Percentiles rank a stretch among this genome's conserved stretches.
phyloP scores from a whole-genome alignment of 2,888 invertebrate genomes.

The Mythimna albipuncta region DNA sequence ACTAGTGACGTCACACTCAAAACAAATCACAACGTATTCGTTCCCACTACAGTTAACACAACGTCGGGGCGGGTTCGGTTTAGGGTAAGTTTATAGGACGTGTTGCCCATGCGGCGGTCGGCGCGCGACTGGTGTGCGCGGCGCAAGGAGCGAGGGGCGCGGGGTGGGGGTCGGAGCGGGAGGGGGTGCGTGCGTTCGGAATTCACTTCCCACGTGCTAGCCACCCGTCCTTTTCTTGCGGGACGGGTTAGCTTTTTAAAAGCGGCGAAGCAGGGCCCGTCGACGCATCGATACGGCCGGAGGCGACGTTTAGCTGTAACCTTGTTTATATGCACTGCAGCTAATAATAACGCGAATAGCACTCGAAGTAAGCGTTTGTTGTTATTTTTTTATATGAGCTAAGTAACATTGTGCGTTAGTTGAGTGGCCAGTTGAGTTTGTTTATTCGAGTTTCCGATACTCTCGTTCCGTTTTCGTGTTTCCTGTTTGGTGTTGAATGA shows the following conservation, averaged over 20 bases:
- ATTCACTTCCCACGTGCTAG: conserved; percentile 90
- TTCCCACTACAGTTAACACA: conserved; percentile 85
- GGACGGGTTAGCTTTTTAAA: conserved; percentile 90
- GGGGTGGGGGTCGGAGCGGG: conserved; percentile 70
- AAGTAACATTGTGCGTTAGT: conserved; percentile 73
- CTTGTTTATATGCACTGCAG: conserved; percentile 88
- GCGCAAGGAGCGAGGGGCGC: conserved; percentile 76
- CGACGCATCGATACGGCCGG: conserved; percentile 88
- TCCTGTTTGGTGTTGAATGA: conserved; percentile 70
- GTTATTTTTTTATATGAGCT: conserved; percentile 79
- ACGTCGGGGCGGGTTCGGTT: conserved; percentile 64
- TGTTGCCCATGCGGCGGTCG: conserved; percentile 86
- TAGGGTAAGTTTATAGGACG: conserved; percentile 61
- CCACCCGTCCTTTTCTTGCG: conserved; percentile 86
- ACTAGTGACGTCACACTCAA: conserved; percentile 85
- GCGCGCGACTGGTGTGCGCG: conserved; percentile 89
- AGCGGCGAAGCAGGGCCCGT: conserved; percentile 80
- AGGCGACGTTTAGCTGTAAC: conserved; percentile 86
- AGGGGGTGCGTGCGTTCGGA: conserved; percentile 90
- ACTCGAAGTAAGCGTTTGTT: conserved; percentile 81
- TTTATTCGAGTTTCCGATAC: conserved; percentile 77
- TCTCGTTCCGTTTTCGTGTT: conserved; percentile 74
- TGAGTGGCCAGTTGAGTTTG: conserved; percentile 80
- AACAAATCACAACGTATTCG: conserved; percentile 88
- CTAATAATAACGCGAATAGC: conserved; percentile 89